phyloP scores from a whole-genome alignment of 2,797 vertebrate species.

The Brotula barbata region DNA sequence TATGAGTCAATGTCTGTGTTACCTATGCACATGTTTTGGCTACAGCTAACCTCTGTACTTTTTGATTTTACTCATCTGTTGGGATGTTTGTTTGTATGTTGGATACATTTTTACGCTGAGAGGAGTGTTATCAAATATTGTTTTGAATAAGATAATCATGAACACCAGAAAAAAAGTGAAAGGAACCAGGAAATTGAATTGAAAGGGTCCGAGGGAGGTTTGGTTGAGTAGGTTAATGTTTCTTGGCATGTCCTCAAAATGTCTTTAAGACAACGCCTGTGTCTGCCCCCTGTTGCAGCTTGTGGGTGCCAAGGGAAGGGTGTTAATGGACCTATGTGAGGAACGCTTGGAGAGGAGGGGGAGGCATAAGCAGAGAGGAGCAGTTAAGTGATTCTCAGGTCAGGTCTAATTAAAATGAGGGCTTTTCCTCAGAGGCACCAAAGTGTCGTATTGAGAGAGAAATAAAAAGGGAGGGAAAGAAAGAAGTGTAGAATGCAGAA shows the following conservation, averaged over 20 bases:
- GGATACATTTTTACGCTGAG: slow-evolving; percentile 6
- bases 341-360: slow-evolving; percentile 66
- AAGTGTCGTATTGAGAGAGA: slow-evolving; percentile 70
- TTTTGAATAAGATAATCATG: slow-evolving; percentile 15
- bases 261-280: slow-evolving; percentile 73
- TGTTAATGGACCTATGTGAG: slow-evolving; percentile 82
- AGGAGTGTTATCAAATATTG: slow-evolving; percentile 11
- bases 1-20: slow-evolving; percentile 24
- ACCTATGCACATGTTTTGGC: slow-evolving; percentile 11
- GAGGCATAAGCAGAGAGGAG: slow-evolving; percentile 64
- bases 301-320: slow-evolving; percentile 78
- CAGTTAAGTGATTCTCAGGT: slow-evolving; percentile 82
- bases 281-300: slow-evolving; percentile 73
- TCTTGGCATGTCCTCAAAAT: slow-evolving; percentile 79
- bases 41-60: slow-evolving; percentile 5
- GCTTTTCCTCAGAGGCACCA: slow-evolving; percentile 77
- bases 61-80: background rate
- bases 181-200: slow-evolving; percentile 41
- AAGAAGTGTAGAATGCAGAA: slow-evolving; percentile 61
- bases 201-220: slow-evolving; percentile 64
- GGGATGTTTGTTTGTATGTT: background rate
- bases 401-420: slow-evolving; percentile 82
- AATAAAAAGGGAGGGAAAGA: slow-evolving; percentile 66
- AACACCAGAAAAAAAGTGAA: slow-evolving; percentile 35
- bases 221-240: slow-evolving; percentile 74